A percentile compares a stretch with the other conserved stretches of the same genome.
These are phyloP conservation scores for Ginglymostoma cirratum DNA, from an alignment of 2,113 vertebrate genomes.

Conservation along the genomic window DNA sequence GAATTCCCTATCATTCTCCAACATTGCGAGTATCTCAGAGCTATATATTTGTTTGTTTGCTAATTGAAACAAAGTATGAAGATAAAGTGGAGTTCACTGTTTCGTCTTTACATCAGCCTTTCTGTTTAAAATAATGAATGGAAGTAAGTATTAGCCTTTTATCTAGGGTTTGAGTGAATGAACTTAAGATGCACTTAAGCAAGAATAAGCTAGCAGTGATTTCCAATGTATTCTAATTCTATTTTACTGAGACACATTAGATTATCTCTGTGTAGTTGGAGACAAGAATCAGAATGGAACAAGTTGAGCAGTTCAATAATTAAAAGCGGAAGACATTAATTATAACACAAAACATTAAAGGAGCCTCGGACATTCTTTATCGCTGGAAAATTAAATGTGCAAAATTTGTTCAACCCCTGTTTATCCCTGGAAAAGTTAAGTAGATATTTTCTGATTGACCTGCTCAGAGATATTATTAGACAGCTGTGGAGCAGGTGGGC, in stretches of 20 bases:
- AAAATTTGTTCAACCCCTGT: neutral
- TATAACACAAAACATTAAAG: neutral
- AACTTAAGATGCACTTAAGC: neutral
- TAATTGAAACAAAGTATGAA: neutral
- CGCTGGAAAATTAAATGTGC: neutral
- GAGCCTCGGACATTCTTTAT: neutral
- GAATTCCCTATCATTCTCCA: neutral
- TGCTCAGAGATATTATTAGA: no score
- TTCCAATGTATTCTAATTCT: neutral
- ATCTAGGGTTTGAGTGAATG: neutral
- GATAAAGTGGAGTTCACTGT: neutral
- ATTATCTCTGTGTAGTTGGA: neutral
- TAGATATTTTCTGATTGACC: no score
- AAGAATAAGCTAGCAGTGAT: neutral
- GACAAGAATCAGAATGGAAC: neutral
- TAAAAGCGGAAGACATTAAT: neutral
- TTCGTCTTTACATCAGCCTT: neutral
- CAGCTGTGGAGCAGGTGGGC: no score
- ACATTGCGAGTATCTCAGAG: neutral
- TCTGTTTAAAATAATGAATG: neutral
- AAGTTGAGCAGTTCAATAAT: neutral
- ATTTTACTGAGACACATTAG: neutral
- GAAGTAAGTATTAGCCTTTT: neutral
- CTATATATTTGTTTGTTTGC: neutral
- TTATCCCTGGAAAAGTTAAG: neutral